Base-by-base conservation (phyloP, 2,113 vertebrate genomes). In the rat (Rattus norvegicus) region DNA sequence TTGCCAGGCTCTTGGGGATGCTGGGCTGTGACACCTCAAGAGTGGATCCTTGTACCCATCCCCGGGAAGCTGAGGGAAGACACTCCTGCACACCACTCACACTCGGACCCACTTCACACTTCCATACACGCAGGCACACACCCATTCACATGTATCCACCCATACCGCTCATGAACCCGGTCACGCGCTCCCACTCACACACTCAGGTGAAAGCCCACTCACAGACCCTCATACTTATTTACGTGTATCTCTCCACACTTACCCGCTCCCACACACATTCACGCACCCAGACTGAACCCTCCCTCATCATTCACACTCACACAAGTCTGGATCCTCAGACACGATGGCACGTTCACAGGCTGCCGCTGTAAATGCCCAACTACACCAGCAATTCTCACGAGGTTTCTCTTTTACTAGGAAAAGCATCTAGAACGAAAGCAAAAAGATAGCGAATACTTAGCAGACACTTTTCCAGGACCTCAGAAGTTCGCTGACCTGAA, bases 81-180 rank as follows among this genome's bases (percentile, higher is more conserved):
- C 8, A 14, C 39, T 36, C 26, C 7, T 59, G 26, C 3, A 30
- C 28, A 52, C 26, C 56, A 69, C 28, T 17, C 22, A 56, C 10
- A 47, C 22, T 1, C 30, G 2, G 39, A 49, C 33, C 1, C 7
- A 39, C 5, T 7, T 24, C 5, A 0, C 20, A 1, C 28, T 28
- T 36, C 3, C 7, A 17, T 49, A 12, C 67, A 69, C 33, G 14
- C 77, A 56, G 28, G 4, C 30, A 80, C 9, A 54, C 7, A 12
- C 47, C 33, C 80, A 43, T 1, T 83, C 80, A 16, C 80, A 16
- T 7, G 33, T 13, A 54, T 30, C 9, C 54, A 36, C 19, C 36
- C 54, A 81, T 36, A 79, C 77, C 17, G 33, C 49, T 54, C 77
- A 30, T 36, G 49, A 79, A 33, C 33, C 20, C 79, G 7, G 19